A percentile compares a stretch with the other conserved stretches of the same genome.
phyloP scores from a whole-genome alignment of 1,140 invertebrate species.

The Heliconius himera region DNA sequence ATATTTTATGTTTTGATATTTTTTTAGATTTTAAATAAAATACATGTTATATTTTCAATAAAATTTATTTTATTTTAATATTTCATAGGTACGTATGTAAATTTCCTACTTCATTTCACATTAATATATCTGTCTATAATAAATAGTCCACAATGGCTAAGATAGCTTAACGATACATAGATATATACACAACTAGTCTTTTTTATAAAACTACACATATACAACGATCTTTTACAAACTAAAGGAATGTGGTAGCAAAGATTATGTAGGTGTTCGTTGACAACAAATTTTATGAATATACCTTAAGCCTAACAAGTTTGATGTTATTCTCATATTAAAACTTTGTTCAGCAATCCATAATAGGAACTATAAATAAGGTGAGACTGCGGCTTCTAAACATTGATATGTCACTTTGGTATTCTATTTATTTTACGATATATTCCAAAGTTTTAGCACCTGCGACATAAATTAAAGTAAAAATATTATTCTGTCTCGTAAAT shows the following conservation, averaged over 20 bases:
- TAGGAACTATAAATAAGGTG: slow-evolving; percentile 43
- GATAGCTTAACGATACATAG: slow-evolving; percentile 38
- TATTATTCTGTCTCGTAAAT: slow-evolving; percentile 15
- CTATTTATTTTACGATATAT: slow-evolving; percentile 29
- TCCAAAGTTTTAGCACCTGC: slow-evolving; percentile 27
- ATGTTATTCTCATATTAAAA: slow-evolving; percentile 20
- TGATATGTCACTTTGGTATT: slow-evolving; percentile 38
- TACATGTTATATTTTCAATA: slow-evolving; percentile 36
- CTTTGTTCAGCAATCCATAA: slow-evolving; percentile 30
- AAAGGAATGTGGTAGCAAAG: slow-evolving; percentile 16
- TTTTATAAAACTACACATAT: background rate
- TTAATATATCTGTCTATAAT: slow-evolving; percentile 63
- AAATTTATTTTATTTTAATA: slow-evolving; percentile 57
- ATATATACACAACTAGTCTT: slow-evolving; percentile 29
- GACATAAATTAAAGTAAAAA: slow-evolving; percentile 26
- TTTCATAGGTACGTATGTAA: slow-evolving; percentile 64
- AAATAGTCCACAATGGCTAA: slow-evolving; percentile 65
- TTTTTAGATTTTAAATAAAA: slow-evolving; percentile 20
- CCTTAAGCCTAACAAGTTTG: slow-evolving; percentile 3
- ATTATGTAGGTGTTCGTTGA: slow-evolving; percentile 1
- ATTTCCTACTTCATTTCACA: slow-evolving; percentile 61
- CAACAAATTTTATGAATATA: slow-evolving; percentile 16
- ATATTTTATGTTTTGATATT: too few relatives aligned
- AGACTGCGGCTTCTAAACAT: slow-evolving; percentile 32
- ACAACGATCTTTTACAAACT: slow-evolving; percentile 28